Evolutionary conservation across 2,888 invertebrate genomes (phyloP).

Genomic region (Crocallis elinguaria): DNA sequence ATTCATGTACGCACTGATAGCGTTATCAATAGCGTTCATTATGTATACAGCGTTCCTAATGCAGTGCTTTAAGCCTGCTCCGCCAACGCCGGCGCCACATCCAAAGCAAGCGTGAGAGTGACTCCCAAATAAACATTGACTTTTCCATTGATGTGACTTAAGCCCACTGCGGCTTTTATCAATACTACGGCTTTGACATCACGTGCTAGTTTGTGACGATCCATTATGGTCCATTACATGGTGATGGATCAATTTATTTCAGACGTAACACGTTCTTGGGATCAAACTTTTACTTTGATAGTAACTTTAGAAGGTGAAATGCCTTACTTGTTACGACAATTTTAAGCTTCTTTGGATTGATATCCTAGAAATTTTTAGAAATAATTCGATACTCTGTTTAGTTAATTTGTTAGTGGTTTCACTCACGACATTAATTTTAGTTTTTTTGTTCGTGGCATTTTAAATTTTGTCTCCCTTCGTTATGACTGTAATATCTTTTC

Average conservation of each 20-base stretch:
- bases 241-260: conserved; percentile 49
- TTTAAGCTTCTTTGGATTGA: conserved; percentile 50
- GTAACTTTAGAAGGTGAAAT: conserved; percentile 43
- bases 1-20: conserved; percentile 96
- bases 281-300: conserved; percentile 69
- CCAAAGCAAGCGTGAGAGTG: conserved; percentile 87
- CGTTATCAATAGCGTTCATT: conserved; percentile 93
- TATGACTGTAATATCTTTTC: conserved; percentile 62
- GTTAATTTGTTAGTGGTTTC: conserved; percentile 9
- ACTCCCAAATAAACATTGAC: conserved; percentile 40
- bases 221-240: conserved; percentile 44
- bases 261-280: conserved; percentile 70
- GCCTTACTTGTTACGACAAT: conserved; percentile 31
- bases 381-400: conserved; percentile 33
- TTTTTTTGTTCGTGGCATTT: conserved; percentile 54
- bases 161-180: conserved; percentile 36
- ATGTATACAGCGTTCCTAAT: conserved; percentile 96
- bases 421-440: conserved; percentile 39
- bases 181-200: conserved; percentile 43
- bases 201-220: conserved; percentile 48
- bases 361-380: conserved; percentile 39
- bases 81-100: conserved; percentile 86
- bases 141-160: conserved; percentile 47
- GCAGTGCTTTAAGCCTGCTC: conserved; percentile 93
- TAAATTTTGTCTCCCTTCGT: conserved; percentile 57